Evolutionary conservation across 2,113 vertebrate genomes (phyloP), one percentile per base, ranked within the genome.

Genomic region (Ia io): DNA sequence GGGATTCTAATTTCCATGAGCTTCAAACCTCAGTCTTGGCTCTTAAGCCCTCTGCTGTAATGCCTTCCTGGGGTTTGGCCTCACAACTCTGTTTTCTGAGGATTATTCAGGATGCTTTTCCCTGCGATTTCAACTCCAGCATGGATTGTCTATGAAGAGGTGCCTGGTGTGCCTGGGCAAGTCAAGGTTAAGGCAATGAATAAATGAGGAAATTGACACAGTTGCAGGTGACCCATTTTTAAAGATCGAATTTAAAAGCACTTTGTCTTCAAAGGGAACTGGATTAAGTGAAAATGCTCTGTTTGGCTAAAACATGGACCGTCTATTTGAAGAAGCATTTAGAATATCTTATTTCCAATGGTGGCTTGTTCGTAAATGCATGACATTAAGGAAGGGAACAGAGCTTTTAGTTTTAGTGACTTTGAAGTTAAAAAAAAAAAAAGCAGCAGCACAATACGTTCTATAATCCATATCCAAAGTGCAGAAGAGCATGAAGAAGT

Each of bases 211-310:
- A 96, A 85, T 90, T 2, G 44, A 90, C 79, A 83, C 71, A 70
- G 88, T 95, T 95, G 76, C 92, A 65, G 74, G 61, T 94, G 88
- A 97, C 82, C 95, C 90, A 90, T 95, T 97, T 97, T 86, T 85
- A 93, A 96, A 89, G 88, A 90, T 63, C 18, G 69, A 69, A 82
- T 95, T 94, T 53, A 92, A 87, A 95, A 96, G 87, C 71, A 69
- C 84, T 91, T 83, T 79, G 49, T 86, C 61, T 94, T 91, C 93
- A 92, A 79, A 96, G 93, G 85, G 73, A 97, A 76, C 80, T 53
- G 56, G 53, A 92, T 96, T 90, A 93, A 94, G 94, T 77, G n/a
- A 71, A 90, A 93, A 89, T 88, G 90, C 71, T 82, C 71, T 83
- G 61, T 90, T 88, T 96, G 78, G 79, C 77, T 95, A 65, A 92